phyloP scores from a whole-genome alignment of 1,140 invertebrate species.

The Eufriesea mexicana region DNA sequence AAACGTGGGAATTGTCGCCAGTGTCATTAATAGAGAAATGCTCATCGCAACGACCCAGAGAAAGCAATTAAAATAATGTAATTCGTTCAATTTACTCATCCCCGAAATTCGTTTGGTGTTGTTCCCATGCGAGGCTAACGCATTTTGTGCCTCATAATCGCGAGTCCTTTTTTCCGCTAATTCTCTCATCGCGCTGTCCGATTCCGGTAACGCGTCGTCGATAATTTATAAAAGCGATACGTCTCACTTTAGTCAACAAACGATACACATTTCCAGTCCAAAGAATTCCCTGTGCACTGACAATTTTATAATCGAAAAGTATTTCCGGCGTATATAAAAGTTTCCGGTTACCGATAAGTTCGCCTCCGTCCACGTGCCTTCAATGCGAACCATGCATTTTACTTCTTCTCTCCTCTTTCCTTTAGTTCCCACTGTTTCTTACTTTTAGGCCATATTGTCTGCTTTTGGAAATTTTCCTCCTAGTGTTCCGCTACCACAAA shows the following conservation, averaged over 20 bases:
- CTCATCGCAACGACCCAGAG: neutral
- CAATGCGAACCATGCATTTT: neutral
- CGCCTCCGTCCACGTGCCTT: neutral
- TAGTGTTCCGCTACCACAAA: neutral
- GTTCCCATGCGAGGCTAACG: neutral
- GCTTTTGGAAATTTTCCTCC: neutral
- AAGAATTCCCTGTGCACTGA: too few relatives aligned
- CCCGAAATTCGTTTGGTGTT: slow-evolving; percentile 19
- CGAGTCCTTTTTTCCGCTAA: slow-evolving; percentile 9
- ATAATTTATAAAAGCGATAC: neutral
- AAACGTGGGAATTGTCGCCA: slow-evolving; percentile 26
- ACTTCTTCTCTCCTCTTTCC: too few relatives aligned
- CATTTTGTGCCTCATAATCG: neutral
- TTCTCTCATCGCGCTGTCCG: neutral
- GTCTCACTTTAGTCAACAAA: too few relatives aligned
- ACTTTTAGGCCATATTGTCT: neutral
- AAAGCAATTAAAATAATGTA: slow-evolving; percentile 57
- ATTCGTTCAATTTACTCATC: slow-evolving; percentile 27
- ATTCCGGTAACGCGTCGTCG: neutral
- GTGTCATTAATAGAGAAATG: slow-evolving; percentile 20
- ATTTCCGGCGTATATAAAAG: neutral
- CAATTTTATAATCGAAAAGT: neutral
- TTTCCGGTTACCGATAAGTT: neutral
- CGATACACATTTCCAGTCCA: neutral
- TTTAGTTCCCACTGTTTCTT: neutral